These are phyloP conservation scores for Odontesthes bonariensis DNA, from an alignment of 2,113 vertebrate species.

Conservation along the genomic window DNA sequence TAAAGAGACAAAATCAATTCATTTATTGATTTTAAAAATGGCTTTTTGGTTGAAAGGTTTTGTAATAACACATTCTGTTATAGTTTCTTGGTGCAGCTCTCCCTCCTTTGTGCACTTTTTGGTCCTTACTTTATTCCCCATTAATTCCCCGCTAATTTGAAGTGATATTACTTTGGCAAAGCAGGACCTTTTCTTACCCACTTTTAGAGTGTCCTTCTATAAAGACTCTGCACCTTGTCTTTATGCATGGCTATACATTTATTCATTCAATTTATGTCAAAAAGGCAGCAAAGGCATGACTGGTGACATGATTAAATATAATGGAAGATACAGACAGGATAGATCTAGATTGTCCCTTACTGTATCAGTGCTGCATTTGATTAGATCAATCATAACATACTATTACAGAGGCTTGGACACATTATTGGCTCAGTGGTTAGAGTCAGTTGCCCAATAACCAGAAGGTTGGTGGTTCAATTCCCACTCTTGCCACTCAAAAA, in stretches of 20 bases:
- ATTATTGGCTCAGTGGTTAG: too few species aligned
- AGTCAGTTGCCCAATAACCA: too few species aligned
- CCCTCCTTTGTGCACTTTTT: constrained; percentile 1
- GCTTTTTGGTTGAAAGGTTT: background rate
- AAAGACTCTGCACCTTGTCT: constrained; percentile 35
- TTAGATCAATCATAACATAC: too few species aligned
- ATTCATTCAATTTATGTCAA: constrained; percentile 44
- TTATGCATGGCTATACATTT: constrained; percentile 46
- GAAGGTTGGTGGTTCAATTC: too few species aligned
- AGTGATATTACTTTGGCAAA: constrained; percentile 22
- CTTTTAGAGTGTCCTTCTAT: constrained; percentile 35
- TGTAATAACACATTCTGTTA: background rate
- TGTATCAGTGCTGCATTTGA: background rate
- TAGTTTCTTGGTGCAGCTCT: background rate
- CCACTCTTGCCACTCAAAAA: too few species aligned
- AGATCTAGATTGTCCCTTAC: background rate
- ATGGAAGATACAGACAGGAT: constrained; percentile 19
- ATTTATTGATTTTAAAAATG: background rate
- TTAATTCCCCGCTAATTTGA: constrained; percentile 29
- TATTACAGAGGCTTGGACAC: too few species aligned
- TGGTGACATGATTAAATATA: constrained; percentile 37
- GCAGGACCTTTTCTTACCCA: constrained; percentile 14
- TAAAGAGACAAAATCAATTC: background rate
- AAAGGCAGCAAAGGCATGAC: constrained; percentile 47
- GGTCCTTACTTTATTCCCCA: constrained; percentile 18